Evolutionary conservation across 2,888 invertebrate genomes (phyloP).

Genomic region (Dynastes grantii): DNA sequence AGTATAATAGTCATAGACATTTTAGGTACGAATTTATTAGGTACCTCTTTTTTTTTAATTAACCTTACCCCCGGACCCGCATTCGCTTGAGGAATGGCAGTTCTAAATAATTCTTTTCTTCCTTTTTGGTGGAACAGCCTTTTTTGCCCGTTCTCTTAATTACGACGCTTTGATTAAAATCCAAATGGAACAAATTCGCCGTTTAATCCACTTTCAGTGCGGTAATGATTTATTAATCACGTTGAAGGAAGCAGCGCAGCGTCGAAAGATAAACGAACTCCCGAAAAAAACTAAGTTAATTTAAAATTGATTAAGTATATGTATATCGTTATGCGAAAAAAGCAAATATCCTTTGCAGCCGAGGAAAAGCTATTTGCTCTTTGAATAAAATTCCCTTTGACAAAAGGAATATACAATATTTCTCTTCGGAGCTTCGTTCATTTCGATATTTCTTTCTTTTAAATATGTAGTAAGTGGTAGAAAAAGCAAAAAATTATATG

Average conservation of each 20-base stretch:
- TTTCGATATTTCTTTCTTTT: too few relatives aligned
- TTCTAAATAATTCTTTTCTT: conserved; percentile 30
- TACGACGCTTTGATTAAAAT: conserved; percentile 38
- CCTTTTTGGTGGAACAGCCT: conserved; percentile 3
- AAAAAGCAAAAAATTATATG: too few relatives aligned
- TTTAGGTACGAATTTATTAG: conserved; percentile 26
- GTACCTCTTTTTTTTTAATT: conserved; percentile 28
- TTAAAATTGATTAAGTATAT: conserved; percentile 25
- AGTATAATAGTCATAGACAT: conserved; percentile 12
- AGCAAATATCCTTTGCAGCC: neutral
- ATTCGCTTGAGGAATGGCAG: conserved; percentile 25
- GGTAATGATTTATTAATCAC: conserved; percentile 39
- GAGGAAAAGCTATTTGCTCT: neutral
- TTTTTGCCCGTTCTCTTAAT: conserved; percentile 27
- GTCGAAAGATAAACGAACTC: neutral
- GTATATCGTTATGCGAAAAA: neutral
- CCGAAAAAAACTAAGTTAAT: conserved; percentile 19
- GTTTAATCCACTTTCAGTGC: conserved; percentile 31
- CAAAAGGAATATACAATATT: neutral
- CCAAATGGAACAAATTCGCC: conserved; percentile 39
- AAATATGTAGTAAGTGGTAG: too few relatives aligned
- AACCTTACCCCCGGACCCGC: conserved; percentile 13
- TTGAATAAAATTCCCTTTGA: neutral
- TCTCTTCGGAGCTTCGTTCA: neutral
- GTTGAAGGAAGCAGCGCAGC: conserved; percentile 5